These are phyloP conservation scores for Ophion ventricosus DNA, from an alignment of 2,888 invertebrate genomes.

Conservation along the genomic window DNA sequence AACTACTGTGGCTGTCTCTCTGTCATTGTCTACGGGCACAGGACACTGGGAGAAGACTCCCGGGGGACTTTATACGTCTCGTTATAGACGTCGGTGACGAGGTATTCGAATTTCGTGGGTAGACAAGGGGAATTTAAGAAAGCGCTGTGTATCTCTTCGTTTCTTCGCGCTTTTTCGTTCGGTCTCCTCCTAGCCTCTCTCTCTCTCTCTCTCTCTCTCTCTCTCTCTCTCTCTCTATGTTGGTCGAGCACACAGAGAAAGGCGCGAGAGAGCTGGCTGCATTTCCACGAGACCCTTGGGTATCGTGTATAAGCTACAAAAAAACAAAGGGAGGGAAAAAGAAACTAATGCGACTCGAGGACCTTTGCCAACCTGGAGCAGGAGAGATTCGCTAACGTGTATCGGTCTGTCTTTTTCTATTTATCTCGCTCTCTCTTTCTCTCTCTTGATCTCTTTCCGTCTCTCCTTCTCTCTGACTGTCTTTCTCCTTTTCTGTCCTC, in stretches of 20 bases:
- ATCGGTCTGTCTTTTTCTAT: background rate
- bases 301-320: slow-evolving; percentile 32
- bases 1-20: too few relatives aligned
- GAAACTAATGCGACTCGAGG: slow-evolving; percentile 19
- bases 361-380: slow-evolving; percentile 2
- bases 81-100: slow-evolving; percentile 55
- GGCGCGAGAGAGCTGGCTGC: slow-evolving; percentile 58
- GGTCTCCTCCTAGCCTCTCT: background rate
- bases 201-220: background rate
- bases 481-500: background rate
- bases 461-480: background rate
- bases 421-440: slow-evolving; percentile 12
- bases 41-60: slow-evolving; percentile 47
- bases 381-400: background rate
- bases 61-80: slow-evolving; percentile 59
- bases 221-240: background rate
- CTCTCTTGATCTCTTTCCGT: background rate
- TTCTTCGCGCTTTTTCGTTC: background rate
- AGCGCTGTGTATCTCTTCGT: background rate
- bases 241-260: background rate
- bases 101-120: slow-evolving; percentile 17
- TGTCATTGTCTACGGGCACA: slow-evolving; percentile 1
- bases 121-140: background rate
- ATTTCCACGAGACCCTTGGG: slow-evolving; percentile 64
- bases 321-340: background rate